Evolutionary conservation across 2,888 invertebrate genomes (phyloP).

Genomic region (Parasteatoda lunata): DNA sequence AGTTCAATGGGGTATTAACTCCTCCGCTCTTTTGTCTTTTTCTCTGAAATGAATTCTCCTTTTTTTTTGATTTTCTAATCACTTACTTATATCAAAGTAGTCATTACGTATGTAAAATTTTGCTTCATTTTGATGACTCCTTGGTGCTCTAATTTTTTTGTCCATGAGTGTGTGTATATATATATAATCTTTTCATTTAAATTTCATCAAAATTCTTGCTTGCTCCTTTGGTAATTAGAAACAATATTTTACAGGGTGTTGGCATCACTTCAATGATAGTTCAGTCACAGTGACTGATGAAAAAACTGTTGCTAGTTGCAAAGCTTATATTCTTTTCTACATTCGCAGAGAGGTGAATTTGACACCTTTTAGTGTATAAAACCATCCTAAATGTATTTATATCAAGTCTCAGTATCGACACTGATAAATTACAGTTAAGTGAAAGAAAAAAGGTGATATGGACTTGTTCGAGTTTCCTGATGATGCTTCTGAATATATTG

Average conservation of each 20-base stretch:
- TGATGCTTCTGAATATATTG: neutral
- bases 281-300: slow-evolving; percentile 83
- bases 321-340: slow-evolving; percentile 90
- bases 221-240: too few relatives aligned
- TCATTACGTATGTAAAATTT: too few relatives aligned
- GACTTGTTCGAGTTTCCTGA: neutral
- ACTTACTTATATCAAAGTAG: too few relatives aligned
- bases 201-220: too few relatives aligned
- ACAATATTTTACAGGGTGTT: slow-evolving; percentile 76
- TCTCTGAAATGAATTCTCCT: too few relatives aligned
- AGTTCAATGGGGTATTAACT: too few relatives aligned
- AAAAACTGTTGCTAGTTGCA: slow-evolving; percentile 83
- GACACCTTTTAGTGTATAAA: slow-evolving; percentile 67
- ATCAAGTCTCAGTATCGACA: neutral
- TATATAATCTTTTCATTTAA: too few relatives aligned
- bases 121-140: too few relatives aligned
- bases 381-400: slow-evolving; percentile 7
- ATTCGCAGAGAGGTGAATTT: slow-evolving; percentile 80
- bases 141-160: too few relatives aligned
- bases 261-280: slow-evolving; percentile 92
- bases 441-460: neutral
- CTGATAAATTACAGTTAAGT: neutral
- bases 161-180: too few relatives aligned
- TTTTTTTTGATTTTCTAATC: too few relatives aligned
- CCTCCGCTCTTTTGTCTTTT: too few relatives aligned